Conservation (phyloP, 2,113 vertebrate genomes). For the Bambusicola thoracicus region DNA sequence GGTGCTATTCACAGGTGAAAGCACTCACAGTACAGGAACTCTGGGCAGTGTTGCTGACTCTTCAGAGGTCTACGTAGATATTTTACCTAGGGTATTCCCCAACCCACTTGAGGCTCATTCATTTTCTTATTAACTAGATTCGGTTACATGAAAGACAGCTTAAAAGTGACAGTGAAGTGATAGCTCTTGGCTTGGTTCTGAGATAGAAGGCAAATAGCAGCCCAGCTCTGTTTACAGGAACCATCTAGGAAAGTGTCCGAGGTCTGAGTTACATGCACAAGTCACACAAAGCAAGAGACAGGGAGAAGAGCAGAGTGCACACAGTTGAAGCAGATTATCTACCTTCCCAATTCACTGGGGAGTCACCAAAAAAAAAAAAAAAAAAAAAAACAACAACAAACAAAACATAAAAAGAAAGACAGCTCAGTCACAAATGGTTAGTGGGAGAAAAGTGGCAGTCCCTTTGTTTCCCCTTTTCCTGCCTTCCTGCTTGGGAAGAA, state of each 20-base stretch:
- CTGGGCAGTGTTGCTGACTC: background rate
- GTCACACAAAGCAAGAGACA: constrained; percentile 64
- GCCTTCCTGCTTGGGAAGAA: background rate
- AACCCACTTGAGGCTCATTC: background rate
- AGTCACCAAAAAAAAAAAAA: constrained; percentile 55
- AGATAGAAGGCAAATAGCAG: constrained; percentile 54
- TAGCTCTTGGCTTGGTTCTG: constrained; percentile 63
- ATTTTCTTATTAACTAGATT: background rate
- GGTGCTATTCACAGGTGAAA: background rate
- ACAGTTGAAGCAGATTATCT: constrained; percentile 72
- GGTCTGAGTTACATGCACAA: constrained; percentile 70
- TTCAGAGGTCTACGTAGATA: background rate
- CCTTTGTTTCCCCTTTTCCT: background rate
- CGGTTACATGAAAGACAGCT: background rate
- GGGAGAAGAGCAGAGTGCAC: constrained; percentile 42
- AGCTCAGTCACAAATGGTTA: constrained; percentile 56
- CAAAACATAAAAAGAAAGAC: constrained; percentile 41
- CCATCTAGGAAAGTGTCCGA: constrained; percentile 63
- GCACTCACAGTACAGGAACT: background rate
- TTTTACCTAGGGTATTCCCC: background rate
- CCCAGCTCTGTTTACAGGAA: constrained; percentile 39
- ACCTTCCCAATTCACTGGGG: constrained; percentile 76
- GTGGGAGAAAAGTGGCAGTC: background rate
- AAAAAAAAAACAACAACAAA: background rate
- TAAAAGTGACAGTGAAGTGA: constrained; percentile 44